These are phyloP conservation scores for Microcebus jonahi DNA, from an alignment of 2,113 vertebrate genomes.

Conservation along the genomic window DNA sequence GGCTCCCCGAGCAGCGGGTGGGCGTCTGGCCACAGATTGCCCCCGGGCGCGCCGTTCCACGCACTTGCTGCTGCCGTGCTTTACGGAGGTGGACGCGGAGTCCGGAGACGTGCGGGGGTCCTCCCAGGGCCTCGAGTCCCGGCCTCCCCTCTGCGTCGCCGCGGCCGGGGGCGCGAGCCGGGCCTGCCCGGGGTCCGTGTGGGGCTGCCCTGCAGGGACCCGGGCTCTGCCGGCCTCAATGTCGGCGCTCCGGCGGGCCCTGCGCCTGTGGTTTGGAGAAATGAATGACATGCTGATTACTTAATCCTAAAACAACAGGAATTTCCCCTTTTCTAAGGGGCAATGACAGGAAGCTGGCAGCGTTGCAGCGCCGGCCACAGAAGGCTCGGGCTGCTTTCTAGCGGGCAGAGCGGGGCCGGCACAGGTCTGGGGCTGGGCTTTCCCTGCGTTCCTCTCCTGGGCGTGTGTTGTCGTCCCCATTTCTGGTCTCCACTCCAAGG, in stretches of 20 bases:
- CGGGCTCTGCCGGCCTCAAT: fast-evolving
- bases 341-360: conserved; percentile 49
- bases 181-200: fast-evolving
- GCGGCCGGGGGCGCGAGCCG: fast-evolving
- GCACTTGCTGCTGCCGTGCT: fast-evolving
- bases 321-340: not conserved
- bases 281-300: not conserved
- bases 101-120: not conserved
- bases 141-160: fast-evolving
- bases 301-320: conserved; percentile 51
- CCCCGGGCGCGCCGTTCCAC: fast-evolving
- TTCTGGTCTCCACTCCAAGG: fast-evolving
- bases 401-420: fast-evolving
- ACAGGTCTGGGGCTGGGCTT: fast-evolving
- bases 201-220: fast-evolving
- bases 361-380: not conserved
- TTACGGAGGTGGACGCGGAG: fast-evolving
- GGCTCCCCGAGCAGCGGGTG: fast-evolving
- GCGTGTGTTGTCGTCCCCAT: fast-evolving
- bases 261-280: conserved; percentile 45
- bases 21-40: not conserved
- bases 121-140: fast-evolving
- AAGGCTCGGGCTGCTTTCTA: not conserved
- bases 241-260: not conserved
- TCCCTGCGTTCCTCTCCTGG: not conserved